These are phyloP conservation scores for Onychomys torridus DNA, from an alignment of 2,797 vertebrate genomes.

Conservation along the genomic window DNA sequence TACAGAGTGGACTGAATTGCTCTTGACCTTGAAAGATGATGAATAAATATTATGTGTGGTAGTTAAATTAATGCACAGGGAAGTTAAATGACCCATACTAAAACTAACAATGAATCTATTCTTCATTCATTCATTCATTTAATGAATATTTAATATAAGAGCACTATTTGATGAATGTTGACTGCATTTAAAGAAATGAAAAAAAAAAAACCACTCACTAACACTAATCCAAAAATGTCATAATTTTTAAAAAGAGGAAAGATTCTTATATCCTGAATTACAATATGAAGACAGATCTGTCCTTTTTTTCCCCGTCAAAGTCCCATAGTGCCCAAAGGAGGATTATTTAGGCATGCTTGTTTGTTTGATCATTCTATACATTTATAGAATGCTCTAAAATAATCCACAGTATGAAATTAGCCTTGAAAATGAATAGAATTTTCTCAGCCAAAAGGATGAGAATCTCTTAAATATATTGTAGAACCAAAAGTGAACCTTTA, in stretches of 20 bases:
- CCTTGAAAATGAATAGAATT: neutral
- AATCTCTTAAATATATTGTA: neutral
- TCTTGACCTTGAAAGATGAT: constrained; percentile 72
- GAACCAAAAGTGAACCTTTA: neutral
- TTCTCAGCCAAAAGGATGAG: neutral
- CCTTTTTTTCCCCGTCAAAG: neutral
- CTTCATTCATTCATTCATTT: constrained; percentile 69
- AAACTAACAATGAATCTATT: constrained; percentile 66
- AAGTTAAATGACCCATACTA: constrained; percentile 75
- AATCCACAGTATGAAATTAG: neutral
- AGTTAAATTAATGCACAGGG: constrained; percentile 71
- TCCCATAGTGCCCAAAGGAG: neutral
- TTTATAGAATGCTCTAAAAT: neutral
- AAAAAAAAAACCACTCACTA: neutral
- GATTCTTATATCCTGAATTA: neutral
- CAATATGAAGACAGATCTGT: neutral
- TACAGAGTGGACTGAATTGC: neutral
- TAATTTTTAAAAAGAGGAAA: neutral
- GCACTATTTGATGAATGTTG: constrained; percentile 37
- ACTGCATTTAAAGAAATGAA: neutral
- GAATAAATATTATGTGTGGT: constrained; percentile 64
- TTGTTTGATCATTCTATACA: neutral
- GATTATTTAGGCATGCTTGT: neutral
- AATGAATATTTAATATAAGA: constrained; percentile 65
- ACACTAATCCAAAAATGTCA: neutral